These are phyloP conservation scores for Orthonychiurus folsomi DNA, from an alignment of 2,888 invertebrate species.

Conservation along the genomic window DNA sequence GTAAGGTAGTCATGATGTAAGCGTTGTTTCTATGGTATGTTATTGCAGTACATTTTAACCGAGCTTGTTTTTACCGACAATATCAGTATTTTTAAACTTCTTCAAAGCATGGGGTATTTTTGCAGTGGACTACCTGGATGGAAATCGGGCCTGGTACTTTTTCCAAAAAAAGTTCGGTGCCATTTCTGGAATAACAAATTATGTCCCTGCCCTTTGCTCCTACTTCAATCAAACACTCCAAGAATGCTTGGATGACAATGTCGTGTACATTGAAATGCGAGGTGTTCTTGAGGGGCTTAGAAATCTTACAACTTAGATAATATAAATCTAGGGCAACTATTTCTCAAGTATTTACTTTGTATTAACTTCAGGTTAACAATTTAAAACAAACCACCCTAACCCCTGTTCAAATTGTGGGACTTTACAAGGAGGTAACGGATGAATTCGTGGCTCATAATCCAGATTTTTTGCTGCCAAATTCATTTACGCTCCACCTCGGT, in stretches of 20 bases:
- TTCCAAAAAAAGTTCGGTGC: constrained; percentile 53
- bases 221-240: constrained; percentile 57
- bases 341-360: too few relatives aligned
- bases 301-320: too few relatives aligned
- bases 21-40: too few relatives aligned
- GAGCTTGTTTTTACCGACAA: too few relatives aligned
- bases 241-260: constrained; percentile 57
- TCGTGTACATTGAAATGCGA: constrained; percentile 62
- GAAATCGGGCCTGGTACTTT: constrained; percentile 50
- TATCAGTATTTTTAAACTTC: too few relatives aligned
- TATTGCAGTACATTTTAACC: too few relatives aligned
- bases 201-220: constrained; percentile 57
- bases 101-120: too few relatives aligned
- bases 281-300: constrained; percentile 49
- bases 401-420: constrained; percentile 50
- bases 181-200: constrained; percentile 51
- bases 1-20: too few relatives aligned
- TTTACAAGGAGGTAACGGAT: constrained; percentile 53
- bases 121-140: constrained; percentile 41
- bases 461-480: constrained; percentile 58
- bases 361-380: constrained; percentile 50
- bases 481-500: constrained; percentile 56
- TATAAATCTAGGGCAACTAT: too few relatives aligned
- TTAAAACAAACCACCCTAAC: constrained; percentile 54
- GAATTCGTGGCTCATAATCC: constrained; percentile 54